These are phyloP conservation scores for Herpetotheres cachinnans DNA, from an alignment of 2,113 vertebrate species.

Conservation along the genomic window DNA sequence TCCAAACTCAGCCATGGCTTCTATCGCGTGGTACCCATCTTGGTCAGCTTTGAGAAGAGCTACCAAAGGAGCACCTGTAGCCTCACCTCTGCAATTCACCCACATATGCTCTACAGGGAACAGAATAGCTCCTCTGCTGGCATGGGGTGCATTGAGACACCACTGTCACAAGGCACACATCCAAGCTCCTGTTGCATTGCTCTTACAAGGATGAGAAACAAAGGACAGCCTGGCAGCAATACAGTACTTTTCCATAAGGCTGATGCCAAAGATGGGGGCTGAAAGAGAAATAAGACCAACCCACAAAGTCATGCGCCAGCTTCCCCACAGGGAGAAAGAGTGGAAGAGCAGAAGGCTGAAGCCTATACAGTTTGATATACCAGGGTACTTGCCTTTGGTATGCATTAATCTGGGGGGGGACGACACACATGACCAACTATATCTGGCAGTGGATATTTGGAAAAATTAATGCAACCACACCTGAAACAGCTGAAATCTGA, in stretches of 20 bases:
- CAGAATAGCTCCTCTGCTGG: background rate
- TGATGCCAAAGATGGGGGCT: background rate
- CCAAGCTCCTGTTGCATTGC: background rate
- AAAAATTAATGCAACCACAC: background rate
- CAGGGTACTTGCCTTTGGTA: background rate
- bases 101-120: background rate
- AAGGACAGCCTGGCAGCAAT: background rate
- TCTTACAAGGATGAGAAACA: background rate
- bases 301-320: background rate
- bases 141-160: background rate
- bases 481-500: background rate
- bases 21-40: fast-evolving
- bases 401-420: background rate
- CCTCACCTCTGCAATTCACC: background rate
- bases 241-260: background rate
- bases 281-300: background rate
- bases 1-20: background rate
- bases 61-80: background rate
- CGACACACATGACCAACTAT: background rate
- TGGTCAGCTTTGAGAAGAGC: background rate
- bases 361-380: background rate
- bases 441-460: background rate
- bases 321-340: background rate
- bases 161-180: background rate
- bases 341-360: background rate